Base-by-base conservation (phyloP, 1,140 invertebrate species). In the Rhagoletis pomonella region DNA sequence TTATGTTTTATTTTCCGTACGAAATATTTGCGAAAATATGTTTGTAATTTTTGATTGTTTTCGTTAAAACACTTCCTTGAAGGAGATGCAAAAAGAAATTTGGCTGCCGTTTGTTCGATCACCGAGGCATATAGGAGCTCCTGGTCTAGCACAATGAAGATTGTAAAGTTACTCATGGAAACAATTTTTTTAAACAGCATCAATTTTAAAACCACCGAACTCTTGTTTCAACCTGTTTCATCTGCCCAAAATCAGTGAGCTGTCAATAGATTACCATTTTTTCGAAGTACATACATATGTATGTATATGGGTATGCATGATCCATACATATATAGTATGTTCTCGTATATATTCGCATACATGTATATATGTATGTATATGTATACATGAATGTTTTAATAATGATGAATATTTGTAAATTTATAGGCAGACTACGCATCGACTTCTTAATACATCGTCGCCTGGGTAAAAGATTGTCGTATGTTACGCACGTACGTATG, bases 141-240 rank as follows among this genome's bases (percentile, higher is more conserved):
- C 4, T 73, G 67, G 4, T 10, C 67, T 73, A 73, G 67, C 67
- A 73, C 67, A 73, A 73, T 69, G 14, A 44, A 44, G 39, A 42
- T 19, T 4, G 39, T 67, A 47, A 47, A 47, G 4, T 62, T 62
- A 1, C 17, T 59, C 17, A 17, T 62, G 6, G 4, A 62, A 62
- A 62, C 10, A 62, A 62, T 62, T 17, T 1, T 62, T 59, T 59
- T 29, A 0, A 29, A 29, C 58, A 59, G 12, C 7, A 62, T 7
- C 39, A 73, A 73, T 73, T 17, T 62, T 4, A 62, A 55, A 62
- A 17, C 67, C 14, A 42, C 10, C 42, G 3, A 4, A 5, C 9
- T 12, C 67, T 73, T 47, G 67, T 73, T 73, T 47, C 4, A 73
- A 73, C 67, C 67, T 73, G 67, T 73, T 73, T 44, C 17, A 42